Evolutionary conservation across 2,113 vertebrate species (phyloP).

Genomic region (Gallinago paraguaiae): DNA sequence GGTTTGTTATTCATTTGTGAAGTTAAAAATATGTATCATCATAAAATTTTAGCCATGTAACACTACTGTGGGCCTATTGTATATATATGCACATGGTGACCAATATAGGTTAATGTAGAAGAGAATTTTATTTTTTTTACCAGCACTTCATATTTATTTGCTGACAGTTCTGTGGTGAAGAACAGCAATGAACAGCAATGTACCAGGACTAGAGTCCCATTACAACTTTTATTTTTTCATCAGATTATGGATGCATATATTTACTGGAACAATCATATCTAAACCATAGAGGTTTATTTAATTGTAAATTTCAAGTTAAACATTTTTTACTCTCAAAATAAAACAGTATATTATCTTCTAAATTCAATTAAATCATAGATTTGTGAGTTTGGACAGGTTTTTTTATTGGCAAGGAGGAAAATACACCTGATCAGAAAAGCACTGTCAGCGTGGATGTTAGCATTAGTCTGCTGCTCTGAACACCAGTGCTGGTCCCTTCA

Average conservation of each 20-base stretch:
- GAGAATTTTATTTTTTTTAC: background rate
- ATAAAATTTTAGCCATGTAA: background rate
- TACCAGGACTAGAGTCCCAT: background rate
- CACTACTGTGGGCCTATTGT: background rate
- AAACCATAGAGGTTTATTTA: background rate
- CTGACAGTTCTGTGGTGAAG: background rate
- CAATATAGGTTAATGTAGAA: background rate
- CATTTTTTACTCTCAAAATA: background rate
- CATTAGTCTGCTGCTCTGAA: background rate
- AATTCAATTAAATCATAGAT: background rate
- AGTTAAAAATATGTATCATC: background rate
- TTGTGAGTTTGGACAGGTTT: background rate
- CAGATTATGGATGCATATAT: too few relatives aligned
- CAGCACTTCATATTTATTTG: background rate
- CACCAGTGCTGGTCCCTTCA: too few relatives aligned
- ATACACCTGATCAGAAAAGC: background rate
- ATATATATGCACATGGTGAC: background rate
- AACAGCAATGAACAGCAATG: background rate
- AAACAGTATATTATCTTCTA: background rate
- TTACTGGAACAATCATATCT: background rate
- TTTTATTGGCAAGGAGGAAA: background rate
- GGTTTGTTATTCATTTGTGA: background rate
- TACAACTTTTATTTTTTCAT: too few relatives aligned
- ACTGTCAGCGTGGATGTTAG: background rate
- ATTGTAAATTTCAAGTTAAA: background rate